phyloP scores from a whole-genome alignment of 2,113 vertebrate species.

The Protobothrops flavoviridis region DNA sequence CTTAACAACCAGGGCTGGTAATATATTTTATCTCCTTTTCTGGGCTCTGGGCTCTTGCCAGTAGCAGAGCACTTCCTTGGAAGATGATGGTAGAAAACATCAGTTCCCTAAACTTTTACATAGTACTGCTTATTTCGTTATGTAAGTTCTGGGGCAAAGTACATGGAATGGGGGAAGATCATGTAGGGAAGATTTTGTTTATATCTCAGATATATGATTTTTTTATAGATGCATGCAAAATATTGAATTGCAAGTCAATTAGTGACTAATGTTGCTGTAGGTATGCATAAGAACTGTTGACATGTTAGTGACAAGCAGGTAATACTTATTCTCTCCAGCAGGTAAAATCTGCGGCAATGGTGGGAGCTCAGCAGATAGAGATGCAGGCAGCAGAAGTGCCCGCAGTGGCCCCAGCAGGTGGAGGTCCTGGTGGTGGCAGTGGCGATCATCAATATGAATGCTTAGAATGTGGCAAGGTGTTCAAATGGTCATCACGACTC shows the following conservation, averaged over 20 bases:
- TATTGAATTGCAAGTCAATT: background rate
- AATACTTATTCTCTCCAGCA: background rate
- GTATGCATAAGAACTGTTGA: too few relatives aligned
- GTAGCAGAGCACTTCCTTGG: background rate
- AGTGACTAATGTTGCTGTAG: background rate
- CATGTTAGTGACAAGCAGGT: background rate
- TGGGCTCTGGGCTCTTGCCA: background rate
- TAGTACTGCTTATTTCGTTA: background rate
- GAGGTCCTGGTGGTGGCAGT: slow-evolving; percentile 68
- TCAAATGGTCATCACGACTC: slow-evolving; percentile 90
- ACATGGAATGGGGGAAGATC: background rate
- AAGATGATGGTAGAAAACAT: background rate
- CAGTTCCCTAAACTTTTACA: background rate
- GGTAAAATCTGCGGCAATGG: slow-evolving; percentile 60
- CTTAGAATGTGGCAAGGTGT: slow-evolving; percentile 88
- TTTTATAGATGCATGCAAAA: background rate
- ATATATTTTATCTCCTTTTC: background rate
- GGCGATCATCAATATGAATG: slow-evolving; percentile 86
- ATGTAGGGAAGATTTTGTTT: background rate
- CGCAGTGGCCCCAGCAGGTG: slow-evolving; percentile 49
- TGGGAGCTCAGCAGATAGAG: slow-evolving; percentile 63
- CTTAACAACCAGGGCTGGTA: background rate
- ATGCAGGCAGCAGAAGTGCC: slow-evolving; percentile 45
- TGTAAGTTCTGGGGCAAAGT: background rate
- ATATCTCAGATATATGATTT: background rate